phyloP scores from a whole-genome alignment of 37 sponge, comb jelly and placozoan genomes.

The Agelas oroides region DNA sequence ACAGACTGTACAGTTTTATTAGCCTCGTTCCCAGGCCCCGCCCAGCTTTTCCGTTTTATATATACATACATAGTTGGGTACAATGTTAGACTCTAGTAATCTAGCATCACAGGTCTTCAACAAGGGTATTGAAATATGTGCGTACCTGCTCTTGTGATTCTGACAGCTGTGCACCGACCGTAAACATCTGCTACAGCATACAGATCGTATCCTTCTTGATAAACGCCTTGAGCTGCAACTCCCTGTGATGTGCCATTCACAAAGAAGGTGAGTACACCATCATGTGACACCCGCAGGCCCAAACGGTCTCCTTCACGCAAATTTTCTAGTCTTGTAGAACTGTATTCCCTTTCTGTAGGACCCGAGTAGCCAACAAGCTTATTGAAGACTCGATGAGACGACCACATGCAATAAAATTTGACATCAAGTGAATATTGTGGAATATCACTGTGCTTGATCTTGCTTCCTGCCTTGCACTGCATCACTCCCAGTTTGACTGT shows the following conservation, averaged over 20 bases:
- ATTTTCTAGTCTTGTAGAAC: conserved; percentile 53
- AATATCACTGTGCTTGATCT: conserved; percentile 22
- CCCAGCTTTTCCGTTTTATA: too few relatives aligned
- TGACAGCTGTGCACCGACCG: conserved; percentile 75
- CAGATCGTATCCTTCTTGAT: conserved; percentile 60
- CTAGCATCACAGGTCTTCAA: too few relatives aligned
- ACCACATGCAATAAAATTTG: conserved; percentile 77
- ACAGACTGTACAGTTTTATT: too few relatives aligned
- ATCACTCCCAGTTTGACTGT: conserved; percentile 86
- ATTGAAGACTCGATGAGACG: conserved; percentile 75
- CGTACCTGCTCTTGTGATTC: conserved; percentile 80
- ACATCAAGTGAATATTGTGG: conserved; percentile 87
- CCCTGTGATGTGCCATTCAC: conserved; percentile 76
- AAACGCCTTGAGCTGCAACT: conserved; percentile 57
- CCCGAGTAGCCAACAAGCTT: neutral
- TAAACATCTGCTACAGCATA: conserved; percentile 89
- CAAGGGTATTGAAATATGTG: neutral
- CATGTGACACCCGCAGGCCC: conserved; percentile 58
- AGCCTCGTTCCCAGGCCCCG: too few relatives aligned
- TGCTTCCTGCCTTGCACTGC: conserved; percentile 2
- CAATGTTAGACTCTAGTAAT: too few relatives aligned
- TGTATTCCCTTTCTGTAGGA: conserved; percentile 49
- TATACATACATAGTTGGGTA: too few relatives aligned
- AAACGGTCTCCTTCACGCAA: conserved; percentile 68
- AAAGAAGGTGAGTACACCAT: conserved; percentile 76